phyloP scores from a whole-genome alignment of 2,797 vertebrate species.

The Onychomys leucogaster region DNA sequence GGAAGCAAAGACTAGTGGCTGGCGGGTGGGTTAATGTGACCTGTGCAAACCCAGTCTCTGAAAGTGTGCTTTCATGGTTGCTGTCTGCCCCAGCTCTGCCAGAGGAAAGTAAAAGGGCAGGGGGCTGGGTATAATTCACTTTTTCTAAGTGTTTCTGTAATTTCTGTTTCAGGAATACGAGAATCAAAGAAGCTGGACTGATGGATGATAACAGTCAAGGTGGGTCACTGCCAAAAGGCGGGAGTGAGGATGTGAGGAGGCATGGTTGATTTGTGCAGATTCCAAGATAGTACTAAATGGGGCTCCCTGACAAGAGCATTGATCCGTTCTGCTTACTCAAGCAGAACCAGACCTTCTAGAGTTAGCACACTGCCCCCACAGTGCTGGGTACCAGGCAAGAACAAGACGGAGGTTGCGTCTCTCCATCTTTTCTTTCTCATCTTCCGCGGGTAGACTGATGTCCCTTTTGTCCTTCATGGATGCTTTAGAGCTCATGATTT shows the following conservation, averaged over 20 bases:
- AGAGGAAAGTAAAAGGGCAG: background rate
- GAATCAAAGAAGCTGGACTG: constrained; percentile 39
- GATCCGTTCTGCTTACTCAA: background rate
- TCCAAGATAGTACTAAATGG: constrained; percentile 23
- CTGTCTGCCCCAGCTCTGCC: background rate
- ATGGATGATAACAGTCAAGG: background rate
- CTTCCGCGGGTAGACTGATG: background rate
- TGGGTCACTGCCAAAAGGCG: background rate
- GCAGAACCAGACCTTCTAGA: background rate
- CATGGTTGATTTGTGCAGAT: constrained; percentile 18
- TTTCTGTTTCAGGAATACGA: constrained; percentile 16
- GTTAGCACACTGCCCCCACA: background rate
- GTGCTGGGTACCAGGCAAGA: background rate
- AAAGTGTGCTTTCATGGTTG: background rate
- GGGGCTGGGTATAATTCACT: background rate
- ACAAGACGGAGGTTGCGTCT: background rate
- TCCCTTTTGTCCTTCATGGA: background rate
- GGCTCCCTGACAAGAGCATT: constrained; percentile 18
- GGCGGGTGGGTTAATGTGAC: background rate
- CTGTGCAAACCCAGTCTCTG: background rate
- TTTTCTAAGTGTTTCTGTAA: constrained; percentile 25
- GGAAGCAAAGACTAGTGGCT: background rate
- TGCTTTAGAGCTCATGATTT: constrained; percentile 29
- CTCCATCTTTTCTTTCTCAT: background rate
- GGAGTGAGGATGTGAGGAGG: background rate